A percentile compares a stretch with the other conserved stretches of the same genome.
Conservation (phyloP, 2,113 vertebrate genomes). For the Sylvietta virens region DNA sequence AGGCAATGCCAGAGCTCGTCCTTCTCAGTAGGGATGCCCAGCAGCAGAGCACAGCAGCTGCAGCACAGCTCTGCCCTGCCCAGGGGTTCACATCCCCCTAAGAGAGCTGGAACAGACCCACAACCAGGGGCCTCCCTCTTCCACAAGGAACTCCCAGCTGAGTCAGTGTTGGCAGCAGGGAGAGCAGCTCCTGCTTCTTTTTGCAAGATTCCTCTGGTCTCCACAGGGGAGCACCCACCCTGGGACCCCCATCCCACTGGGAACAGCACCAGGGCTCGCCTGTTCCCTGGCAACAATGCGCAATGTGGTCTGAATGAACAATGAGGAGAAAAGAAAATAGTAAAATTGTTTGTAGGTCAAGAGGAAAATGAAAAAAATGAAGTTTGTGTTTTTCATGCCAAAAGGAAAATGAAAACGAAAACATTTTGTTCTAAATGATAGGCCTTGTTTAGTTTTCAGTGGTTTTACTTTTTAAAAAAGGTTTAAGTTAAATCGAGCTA, state of each 20-base stretch:
- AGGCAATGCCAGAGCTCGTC: background rate
- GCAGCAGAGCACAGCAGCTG: background rate
- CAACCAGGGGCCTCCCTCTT: background rate
- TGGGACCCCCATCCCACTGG: background rate
- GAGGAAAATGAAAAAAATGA: conserved; percentile 20
- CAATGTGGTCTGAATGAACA: background rate
- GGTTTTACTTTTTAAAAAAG: conserved; percentile 62
- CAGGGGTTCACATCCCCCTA: background rate
- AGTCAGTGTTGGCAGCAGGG: conserved; percentile 21
- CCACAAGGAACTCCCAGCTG: conserved; percentile 5
- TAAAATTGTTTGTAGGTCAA: conserved; percentile 29
- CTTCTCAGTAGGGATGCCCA: background rate
- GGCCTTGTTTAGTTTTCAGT: conserved; percentile 60
- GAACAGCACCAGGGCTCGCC: background rate
- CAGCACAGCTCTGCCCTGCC: background rate
- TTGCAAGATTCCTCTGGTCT: background rate
- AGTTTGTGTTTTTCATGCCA: conserved; percentile 30
- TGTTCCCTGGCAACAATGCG: background rate
- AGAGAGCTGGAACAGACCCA: background rate
- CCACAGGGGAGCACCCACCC: background rate
- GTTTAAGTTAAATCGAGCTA: conserved; percentile 49
- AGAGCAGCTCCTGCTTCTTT: background rate
- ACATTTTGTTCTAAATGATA: conserved; percentile 68
- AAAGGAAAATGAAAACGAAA: conserved; percentile 62
- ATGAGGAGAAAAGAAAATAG: background rate